Conservation (phyloP, 2,113 vertebrate genomes). For the Melanostigma gelatinosum region DNA sequence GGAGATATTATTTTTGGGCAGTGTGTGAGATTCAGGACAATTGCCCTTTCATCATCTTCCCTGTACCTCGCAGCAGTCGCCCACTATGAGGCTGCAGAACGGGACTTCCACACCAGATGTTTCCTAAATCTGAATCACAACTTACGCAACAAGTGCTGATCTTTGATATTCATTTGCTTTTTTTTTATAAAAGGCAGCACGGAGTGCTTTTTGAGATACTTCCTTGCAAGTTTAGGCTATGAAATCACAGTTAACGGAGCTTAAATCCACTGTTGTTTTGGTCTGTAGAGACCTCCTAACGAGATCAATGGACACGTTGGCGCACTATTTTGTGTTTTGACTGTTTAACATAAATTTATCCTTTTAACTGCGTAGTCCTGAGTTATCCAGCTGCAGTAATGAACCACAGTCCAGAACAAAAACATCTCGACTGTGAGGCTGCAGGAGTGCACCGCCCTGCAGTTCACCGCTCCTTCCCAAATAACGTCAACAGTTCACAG, state of each 20-base stretch:
- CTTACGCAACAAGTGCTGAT: slow-evolving; percentile 56
- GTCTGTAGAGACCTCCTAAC: not conserved
- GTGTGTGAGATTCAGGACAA: slow-evolving; percentile 54
- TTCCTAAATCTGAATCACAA: slow-evolving; percentile 38
- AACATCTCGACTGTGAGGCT: slow-evolving; percentile 29
- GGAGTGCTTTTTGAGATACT: not conserved
- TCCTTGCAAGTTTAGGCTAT: not conserved
- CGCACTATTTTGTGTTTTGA: not conserved
- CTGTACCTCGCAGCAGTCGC: slow-evolving; percentile 39
- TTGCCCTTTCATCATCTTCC: slow-evolving; percentile 62
- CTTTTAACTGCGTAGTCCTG: not conserved
- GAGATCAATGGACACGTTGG: not conserved
- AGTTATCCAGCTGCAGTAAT: slow-evolving; percentile 23
- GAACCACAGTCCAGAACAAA: slow-evolving; percentile 16
- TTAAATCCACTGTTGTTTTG: not conserved
- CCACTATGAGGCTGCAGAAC: slow-evolving; percentile 47
- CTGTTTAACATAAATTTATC: not conserved
- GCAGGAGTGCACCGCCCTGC: slow-evolving; percentile 58
- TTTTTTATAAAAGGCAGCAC: not conserved
- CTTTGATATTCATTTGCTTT: slow-evolving; percentile 32
- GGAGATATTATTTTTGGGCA: slow-evolving; percentile 19
- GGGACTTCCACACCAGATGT: slow-evolving; percentile 59
- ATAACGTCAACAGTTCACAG: slow-evolving; percentile 18
- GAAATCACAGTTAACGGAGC: not conserved
- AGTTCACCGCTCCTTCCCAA: slow-evolving; percentile 34